A percentile compares a stretch with the other conserved stretches of the same genome.
phyloP scores from a whole-genome alignment of 1,140 invertebrate genomes.

The Venturia canescens region DNA sequence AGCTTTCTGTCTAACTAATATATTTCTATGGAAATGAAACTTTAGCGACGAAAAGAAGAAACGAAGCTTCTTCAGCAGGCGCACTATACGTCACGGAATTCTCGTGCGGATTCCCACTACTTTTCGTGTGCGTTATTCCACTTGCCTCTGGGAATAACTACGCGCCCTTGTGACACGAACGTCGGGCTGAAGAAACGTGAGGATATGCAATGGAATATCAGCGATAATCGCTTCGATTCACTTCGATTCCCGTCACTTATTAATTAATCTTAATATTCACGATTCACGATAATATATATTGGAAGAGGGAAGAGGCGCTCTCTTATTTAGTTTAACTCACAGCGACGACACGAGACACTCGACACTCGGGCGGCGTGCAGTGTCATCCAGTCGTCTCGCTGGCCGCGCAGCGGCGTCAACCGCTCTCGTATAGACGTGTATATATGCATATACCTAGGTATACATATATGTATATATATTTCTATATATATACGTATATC shows the following conservation, averaged over 20 bases:
- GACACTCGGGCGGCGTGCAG: conserved; percentile 27
- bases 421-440: conserved; percentile 41
- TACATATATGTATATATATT: background rate
- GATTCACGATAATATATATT: background rate
- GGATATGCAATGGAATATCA: too few species aligned
- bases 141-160: too few species aligned
- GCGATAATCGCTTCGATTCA: too few species aligned
- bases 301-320: background rate
- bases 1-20: too few species aligned
- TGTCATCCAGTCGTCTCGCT: conserved; percentile 1
- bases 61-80: too few species aligned
- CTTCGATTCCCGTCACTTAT: background rate
- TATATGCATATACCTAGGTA: background rate
- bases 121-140: too few species aligned
- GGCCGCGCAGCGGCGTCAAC: background rate
- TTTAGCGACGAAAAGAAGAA: background rate
- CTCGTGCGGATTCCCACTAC: too few species aligned
- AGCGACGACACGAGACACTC: conserved; percentile 37
- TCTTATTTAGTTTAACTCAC: background rate
- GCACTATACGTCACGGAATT: too few species aligned
- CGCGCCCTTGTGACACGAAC: too few species aligned
- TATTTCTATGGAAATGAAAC: background rate
- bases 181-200: too few species aligned
- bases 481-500: background rate
- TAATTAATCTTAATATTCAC: background rate